A percentile compares a stretch with the other conserved stretches of the same genome.
These are phyloP conservation scores for Sthenelais limicola DNA, from an alignment of 2,888 invertebrate species.

Conservation along the genomic window DNA sequence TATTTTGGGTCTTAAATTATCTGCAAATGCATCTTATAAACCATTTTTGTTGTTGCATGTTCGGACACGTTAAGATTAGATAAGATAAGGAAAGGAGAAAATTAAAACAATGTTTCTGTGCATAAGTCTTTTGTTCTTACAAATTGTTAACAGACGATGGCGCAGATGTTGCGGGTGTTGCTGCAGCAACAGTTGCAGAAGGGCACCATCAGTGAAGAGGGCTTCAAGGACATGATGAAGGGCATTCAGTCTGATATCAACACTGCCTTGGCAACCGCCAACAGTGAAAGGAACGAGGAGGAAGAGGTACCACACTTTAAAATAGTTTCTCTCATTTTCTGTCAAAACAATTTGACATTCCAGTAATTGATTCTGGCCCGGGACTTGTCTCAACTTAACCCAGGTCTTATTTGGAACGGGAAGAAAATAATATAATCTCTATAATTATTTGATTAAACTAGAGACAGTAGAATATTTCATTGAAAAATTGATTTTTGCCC, in stretches of 20 bases:
- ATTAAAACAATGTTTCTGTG: not conserved
- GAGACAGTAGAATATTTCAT: too few species aligned
- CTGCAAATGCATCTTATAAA: not conserved
- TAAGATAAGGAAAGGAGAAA: not conserved
- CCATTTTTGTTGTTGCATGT: too few species aligned
- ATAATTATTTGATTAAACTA: too few species aligned
- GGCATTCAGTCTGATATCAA: slow-evolving; percentile 32
- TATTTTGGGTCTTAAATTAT: too few species aligned
- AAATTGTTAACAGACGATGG: slow-evolving; percentile 48
- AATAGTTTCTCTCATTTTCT: not conserved
- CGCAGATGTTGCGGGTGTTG: slow-evolving; percentile 48
- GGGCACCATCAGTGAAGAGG: slow-evolving; percentile 44
- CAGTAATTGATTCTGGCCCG: too few species aligned
- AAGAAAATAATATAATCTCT: too few species aligned
- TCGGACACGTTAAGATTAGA: not conserved
- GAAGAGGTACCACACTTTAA: not conserved
- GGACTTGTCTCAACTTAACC: too few species aligned
- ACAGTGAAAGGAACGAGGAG: not conserved
- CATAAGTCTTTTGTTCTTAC: slow-evolving; percentile 1
- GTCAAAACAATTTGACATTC: too few species aligned
- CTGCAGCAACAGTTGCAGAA: slow-evolving; percentile 46
- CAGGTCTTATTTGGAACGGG: too few species aligned
- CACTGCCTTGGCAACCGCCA: slow-evolving; percentile 4
- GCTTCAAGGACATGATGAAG: slow-evolving; percentile 44
- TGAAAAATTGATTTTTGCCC: too few species aligned